Conservation (phyloP, 2,797 vertebrate genomes). For the Darevskia nairensis region DNA sequence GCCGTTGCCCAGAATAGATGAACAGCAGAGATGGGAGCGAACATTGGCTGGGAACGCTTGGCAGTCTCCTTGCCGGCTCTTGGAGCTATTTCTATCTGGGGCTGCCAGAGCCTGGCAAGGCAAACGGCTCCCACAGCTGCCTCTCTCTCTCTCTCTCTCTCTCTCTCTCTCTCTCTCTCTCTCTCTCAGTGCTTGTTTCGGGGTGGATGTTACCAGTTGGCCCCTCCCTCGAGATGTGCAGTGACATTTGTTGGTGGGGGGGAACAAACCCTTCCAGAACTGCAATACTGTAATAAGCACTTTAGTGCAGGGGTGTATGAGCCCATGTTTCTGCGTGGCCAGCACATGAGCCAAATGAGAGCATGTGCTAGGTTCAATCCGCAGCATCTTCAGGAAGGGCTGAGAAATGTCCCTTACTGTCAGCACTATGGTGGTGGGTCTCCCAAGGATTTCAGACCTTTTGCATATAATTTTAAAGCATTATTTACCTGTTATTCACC, state of each 20-base stretch:
- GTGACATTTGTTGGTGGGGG: neutral
- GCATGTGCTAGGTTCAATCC: neutral
- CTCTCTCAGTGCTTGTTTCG: neutral
- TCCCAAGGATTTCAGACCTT: too few species aligned
- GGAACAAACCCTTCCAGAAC: neutral
- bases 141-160: neutral
- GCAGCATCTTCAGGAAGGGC: neutral
- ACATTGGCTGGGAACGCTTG: neutral
- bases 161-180: too few species aligned
- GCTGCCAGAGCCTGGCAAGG: neutral
- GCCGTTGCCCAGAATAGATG: conserved; percentile 33
- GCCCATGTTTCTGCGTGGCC: neutral
- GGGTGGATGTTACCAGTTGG: neutral
- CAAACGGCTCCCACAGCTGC: neutral
- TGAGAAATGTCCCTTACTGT: too few species aligned
- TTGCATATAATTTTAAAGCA: too few species aligned
- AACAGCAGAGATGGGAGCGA: neutral
- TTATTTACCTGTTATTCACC: too few species aligned
- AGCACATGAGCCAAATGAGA: too few species aligned
- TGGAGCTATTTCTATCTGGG: neutral
- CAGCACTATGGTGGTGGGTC: too few species aligned
- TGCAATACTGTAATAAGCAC: neutral
- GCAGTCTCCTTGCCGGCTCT: neutral
- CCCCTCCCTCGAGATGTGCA: neutral
- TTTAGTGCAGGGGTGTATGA: neutral